Evolutionary conservation across 2,888 invertebrate genomes (phyloP), one percentile per base, ranked within the genome.

Genomic region (Heteromurus nitidus): DNA sequence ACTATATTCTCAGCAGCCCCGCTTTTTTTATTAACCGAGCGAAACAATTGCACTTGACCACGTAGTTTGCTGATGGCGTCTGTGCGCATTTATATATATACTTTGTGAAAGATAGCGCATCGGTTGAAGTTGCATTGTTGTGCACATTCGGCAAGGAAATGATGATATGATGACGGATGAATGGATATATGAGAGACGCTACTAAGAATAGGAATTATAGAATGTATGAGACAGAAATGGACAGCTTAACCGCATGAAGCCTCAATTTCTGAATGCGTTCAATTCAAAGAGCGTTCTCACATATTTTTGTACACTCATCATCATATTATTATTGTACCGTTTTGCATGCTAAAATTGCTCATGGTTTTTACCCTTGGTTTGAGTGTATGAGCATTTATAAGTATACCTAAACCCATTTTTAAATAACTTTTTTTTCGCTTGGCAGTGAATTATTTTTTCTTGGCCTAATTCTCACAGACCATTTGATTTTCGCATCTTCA

Each of bases 381-480:
- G n/a, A n/a, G n/a, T n/a, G n/a, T n/a, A n/a, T n/a, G n/a, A n/a
- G n/a, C n/a, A n/a, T n/a, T n/a, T n/a, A n/a, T n/a, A n/a, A n/a
- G n/a, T n/a, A n/a, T n/a, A n/a, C n/a, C n/a, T n/a, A 31, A 62
- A 62, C 62, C 62, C 20, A 62, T 62, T 62, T 44, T 30, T 62
- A 62, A 62, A 62, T 30, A 44, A 44, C 13, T 26, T 22, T 47
- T 47, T 47, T 47, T 47, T 24, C 20, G 5, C 50, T 50, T 55
- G 3, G 24, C 47, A n/a, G n/a, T n/a, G n/a, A n/a, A n/a, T n/a
- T n/a, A n/a, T 47, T 11, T 16, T 13, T 16, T 47, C 47, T 5
- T 70, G 79, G 24, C 70, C 79, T 42, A 79, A 64, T 79, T 79
- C 79, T 79, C 79, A 79, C 79, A 79, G 50, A 69, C 47, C 60